phyloP scores from a whole-genome alignment of 2,888 invertebrate genomes.

The Drosophila ustulata region DNA sequence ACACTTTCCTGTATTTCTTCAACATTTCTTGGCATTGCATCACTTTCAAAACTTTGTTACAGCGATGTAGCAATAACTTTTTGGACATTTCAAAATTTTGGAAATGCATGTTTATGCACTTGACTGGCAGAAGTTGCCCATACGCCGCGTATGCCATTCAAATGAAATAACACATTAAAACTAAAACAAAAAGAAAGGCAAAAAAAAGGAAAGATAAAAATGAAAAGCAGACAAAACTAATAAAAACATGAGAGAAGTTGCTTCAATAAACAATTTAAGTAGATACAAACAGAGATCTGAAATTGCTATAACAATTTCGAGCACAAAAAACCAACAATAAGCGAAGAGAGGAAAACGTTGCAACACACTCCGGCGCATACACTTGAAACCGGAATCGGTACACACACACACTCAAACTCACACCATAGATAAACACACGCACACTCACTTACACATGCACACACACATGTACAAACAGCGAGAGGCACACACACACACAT shows the following conservation, averaged over 20 bases:
- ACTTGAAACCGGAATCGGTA: slow-evolving; percentile 22
- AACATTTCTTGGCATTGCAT: slow-evolving; percentile 6
- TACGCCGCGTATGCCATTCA: slow-evolving; percentile 12
- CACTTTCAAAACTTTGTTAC: slow-evolving; percentile 36
- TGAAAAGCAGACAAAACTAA: slow-evolving; percentile 21
- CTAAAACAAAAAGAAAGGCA: slow-evolving; percentile 11
- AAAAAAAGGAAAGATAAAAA: slow-evolving; percentile 14
- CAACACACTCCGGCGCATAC: slow-evolving; percentile 10
- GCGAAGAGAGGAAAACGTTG: slow-evolving; percentile 18
- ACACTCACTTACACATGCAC: background rate
- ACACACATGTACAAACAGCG: background rate
- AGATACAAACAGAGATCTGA: slow-evolving; percentile 38
- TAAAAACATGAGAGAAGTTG: slow-evolving; percentile 30
- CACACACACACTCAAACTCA: background rate
- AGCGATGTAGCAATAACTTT: slow-evolving; percentile 25
- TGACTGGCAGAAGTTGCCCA: slow-evolving; percentile 13
- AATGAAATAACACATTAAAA: slow-evolving; percentile 23
- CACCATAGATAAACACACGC: background rate
- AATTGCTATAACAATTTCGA: slow-evolving; percentile 31
- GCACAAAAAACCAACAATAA: slow-evolving; percentile 22
- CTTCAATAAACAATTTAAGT: slow-evolving; percentile 33
- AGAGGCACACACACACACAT: slow-evolving; percentile 6
- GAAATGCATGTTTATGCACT: slow-evolving; percentile 43
- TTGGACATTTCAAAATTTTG: slow-evolving; percentile 28
- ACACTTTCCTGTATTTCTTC: background rate